Evolutionary conservation across 2,888 invertebrate species (phyloP).

Genomic region (Ernsta delagoae): DNA sequence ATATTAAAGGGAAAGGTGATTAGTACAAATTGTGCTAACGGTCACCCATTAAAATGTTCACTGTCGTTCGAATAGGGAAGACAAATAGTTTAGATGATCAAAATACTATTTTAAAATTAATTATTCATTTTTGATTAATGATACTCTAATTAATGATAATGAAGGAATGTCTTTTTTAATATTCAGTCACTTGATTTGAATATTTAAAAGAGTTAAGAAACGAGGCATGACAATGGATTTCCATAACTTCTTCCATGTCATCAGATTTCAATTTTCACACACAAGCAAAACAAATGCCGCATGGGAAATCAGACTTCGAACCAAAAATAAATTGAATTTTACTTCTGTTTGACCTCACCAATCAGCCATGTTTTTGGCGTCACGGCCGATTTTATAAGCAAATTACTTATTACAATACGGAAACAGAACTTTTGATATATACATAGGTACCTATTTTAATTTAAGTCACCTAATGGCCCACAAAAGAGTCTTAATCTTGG

Average conservation of each 20-base stretch:
- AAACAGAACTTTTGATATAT: too few relatives aligned
- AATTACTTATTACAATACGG: conserved; percentile 54
- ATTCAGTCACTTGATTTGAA: too few relatives aligned
- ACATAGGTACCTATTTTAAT: too few relatives aligned
- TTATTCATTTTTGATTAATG: too few relatives aligned
- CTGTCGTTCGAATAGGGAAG: too few relatives aligned
- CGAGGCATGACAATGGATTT: not conserved
- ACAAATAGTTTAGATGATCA: too few relatives aligned
- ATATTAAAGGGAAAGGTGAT: not conserved
- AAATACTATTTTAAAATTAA: too few relatives aligned
- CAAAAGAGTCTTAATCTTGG: too few relatives aligned
- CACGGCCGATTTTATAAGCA: not conserved
- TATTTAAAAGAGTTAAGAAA: not conserved
- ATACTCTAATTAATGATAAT: too few relatives aligned
- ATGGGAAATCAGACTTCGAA: conserved; percentile 67
- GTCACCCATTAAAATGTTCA: not conserved
- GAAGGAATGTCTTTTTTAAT: too few relatives aligned
- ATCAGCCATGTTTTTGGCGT: conserved; percentile 47
- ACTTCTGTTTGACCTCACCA: conserved; percentile 50
- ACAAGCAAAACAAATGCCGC: conserved; percentile 58
- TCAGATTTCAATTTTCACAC: conserved; percentile 23
- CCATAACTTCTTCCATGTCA: conserved; percentile 12
- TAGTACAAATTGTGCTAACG: not conserved
- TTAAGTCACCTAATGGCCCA: too few relatives aligned
- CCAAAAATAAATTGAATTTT: conserved; percentile 70